Conservation (phyloP, 2,797 vertebrate species). For the Eulemur albifrons region DNA sequence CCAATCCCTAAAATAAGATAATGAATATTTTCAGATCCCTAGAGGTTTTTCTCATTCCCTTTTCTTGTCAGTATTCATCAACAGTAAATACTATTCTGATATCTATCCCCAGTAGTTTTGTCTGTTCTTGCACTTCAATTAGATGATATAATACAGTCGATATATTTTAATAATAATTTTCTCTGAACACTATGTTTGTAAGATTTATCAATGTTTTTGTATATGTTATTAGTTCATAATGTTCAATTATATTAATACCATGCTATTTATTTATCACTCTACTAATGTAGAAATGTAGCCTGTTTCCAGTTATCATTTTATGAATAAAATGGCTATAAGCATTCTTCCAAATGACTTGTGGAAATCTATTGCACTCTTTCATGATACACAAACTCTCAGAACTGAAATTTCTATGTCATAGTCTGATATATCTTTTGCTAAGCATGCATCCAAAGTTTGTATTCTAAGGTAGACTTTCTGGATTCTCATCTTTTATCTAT, state of each 20-base stretch:
- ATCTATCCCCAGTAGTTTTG: not conserved
- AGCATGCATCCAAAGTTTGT: not conserved
- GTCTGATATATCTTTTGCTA: not conserved
- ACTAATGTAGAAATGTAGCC: not conserved
- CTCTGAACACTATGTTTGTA: not conserved
- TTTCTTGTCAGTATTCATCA: not conserved
- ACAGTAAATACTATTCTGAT: not conserved
- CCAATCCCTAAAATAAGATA: not conserved
- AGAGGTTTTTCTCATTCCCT: not conserved
- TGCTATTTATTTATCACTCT: not conserved
- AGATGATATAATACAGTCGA: not conserved
- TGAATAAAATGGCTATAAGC: not conserved
- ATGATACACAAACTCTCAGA: not conserved
- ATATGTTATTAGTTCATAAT: not conserved
- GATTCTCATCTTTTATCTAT: not conserved
- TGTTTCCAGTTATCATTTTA: not conserved
- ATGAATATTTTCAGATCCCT: not conserved
- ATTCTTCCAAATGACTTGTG: not conserved
- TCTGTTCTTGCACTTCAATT: not conserved
- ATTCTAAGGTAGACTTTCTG: not conserved
- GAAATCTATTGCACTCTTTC: not conserved
- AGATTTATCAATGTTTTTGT: not conserved
- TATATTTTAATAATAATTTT: not conserved
- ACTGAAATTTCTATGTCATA: not conserved
- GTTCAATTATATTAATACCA: not conserved